Evolutionary conservation across 2,113 vertebrate genomes (phyloP), one percentile per base, ranked within the genome.

Genomic region (Phrynosoma platyrhinos): DNA sequence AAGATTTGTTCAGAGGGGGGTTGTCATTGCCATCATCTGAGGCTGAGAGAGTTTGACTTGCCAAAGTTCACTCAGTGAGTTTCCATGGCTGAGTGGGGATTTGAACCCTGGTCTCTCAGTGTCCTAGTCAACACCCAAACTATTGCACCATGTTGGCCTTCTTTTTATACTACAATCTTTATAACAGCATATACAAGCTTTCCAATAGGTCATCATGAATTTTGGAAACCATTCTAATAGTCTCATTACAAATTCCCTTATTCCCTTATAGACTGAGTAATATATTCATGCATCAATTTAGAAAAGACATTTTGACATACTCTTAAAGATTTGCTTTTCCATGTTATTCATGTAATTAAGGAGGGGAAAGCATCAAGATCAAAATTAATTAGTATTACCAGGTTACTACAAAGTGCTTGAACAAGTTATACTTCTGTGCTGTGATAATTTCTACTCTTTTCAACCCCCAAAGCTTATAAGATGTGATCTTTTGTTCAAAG

Each of bases 301-400:
- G 47, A 77, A 87, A 75, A 90, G 71, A 83, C 36, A 85, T 84
- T 88, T 87, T 88, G 82, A 87, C 91, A 68, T 36, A 53, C 90
- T 2, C 72, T 90, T 71, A 23, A 87, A 86, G 78, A 93, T n/a
- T 92, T 79, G 79, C 83, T 87, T 90, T 90, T 86, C 0, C 14
- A 79, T 47, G 21, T 83, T 90, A 91, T 83, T 88, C 83, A 85
- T 32, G 3, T 87, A 91, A 91, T 93, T 92, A 88, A 77, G 55
- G 82, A 6, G 87, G 27, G 66, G 10, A 71, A 71, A 30, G 68
- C 93, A 91, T 92, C 90, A 75, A 79, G 32, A 74, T 79, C 79
- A 0, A 16, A 2, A 88, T 9, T 90, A 93, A 93, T 94, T 90
- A 92, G 30, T 52, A 90, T 87, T 93, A 95, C 88, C 90, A 87